Conservation (phyloP, 2,113 vertebrate species). For the Galemys pyrenaicus region DNA sequence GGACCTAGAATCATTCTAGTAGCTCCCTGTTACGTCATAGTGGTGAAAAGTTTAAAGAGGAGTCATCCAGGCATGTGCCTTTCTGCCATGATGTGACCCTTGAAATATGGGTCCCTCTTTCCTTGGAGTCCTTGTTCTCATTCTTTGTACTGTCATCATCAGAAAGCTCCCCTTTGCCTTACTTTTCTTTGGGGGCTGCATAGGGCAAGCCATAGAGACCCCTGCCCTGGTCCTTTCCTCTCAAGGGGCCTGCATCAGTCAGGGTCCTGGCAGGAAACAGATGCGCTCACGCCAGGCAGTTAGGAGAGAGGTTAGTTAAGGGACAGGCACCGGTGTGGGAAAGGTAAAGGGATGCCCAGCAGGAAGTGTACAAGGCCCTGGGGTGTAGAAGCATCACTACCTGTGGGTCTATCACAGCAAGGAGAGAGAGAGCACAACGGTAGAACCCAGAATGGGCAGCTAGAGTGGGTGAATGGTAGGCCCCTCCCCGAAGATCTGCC, state of each 20-base stretch:
- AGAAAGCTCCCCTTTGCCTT: not conserved
- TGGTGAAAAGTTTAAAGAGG: not conserved
- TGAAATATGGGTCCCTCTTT: not conserved
- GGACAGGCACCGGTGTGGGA: not conserved
- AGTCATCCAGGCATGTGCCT: no score
- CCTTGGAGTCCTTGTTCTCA: not conserved
- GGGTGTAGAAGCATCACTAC: not conserved
- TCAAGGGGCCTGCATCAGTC: not conserved
- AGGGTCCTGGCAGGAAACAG: not conserved
- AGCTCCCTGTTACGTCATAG: not conserved
- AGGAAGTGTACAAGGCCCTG: not conserved
- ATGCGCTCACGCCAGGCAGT: not conserved
- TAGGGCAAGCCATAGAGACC: not conserved
- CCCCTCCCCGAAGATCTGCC: not conserved
- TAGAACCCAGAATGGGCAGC: not conserved
- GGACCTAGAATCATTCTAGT: not conserved
- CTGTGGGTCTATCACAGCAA: rapidly evolving
- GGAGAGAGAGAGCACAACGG: not conserved
- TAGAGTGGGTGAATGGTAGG: not conserved
- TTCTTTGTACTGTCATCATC: not conserved
- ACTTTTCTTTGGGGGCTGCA: not conserved
- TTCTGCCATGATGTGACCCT: no score
- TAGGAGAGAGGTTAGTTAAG: not conserved
- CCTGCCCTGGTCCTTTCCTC: not conserved
- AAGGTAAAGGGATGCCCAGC: not conserved